These are phyloP conservation scores for Chlamydotis undulata DNA, from an alignment of 2,113 vertebrate genomes.

Conservation along the genomic window DNA sequence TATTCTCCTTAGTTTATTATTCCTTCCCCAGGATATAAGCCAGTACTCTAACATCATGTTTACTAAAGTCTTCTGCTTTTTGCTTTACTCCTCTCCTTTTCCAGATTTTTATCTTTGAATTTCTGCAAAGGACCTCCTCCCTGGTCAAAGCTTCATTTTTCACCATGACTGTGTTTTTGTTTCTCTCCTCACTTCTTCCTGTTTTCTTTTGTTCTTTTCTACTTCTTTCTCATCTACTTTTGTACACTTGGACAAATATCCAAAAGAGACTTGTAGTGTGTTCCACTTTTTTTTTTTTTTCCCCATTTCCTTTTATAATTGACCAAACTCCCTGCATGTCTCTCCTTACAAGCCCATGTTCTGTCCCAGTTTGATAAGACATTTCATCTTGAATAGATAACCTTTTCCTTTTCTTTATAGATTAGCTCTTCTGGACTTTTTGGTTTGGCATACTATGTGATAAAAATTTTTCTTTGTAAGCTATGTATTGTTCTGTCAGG, in stretches of 20 bases:
- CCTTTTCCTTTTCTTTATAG: background rate
- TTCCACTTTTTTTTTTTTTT: background rate
- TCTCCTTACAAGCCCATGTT: background rate
- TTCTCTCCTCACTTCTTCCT: background rate
- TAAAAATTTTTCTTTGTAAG: background rate
- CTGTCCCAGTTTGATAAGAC: background rate
- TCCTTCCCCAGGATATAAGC: background rate
- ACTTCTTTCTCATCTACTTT: background rate
- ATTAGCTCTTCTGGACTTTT: background rate
- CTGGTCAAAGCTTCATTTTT: background rate
- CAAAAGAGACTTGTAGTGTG: background rate
- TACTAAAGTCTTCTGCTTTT: background rate
- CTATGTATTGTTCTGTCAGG: background rate
- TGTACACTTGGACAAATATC: background rate
- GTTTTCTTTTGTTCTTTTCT: background rate
- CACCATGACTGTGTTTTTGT: background rate
- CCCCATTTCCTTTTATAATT: background rate
- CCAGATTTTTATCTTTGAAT: background rate
- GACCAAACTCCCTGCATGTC: background rate
- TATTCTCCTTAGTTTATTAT: background rate
- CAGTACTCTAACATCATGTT: background rate
- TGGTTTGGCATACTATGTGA: background rate
- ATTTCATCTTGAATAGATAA: background rate
- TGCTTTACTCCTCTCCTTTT: background rate
- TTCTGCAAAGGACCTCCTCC: background rate